phyloP scores from a whole-genome alignment of 1,140 invertebrate species.

The Cheumatopsyche charites region DNA sequence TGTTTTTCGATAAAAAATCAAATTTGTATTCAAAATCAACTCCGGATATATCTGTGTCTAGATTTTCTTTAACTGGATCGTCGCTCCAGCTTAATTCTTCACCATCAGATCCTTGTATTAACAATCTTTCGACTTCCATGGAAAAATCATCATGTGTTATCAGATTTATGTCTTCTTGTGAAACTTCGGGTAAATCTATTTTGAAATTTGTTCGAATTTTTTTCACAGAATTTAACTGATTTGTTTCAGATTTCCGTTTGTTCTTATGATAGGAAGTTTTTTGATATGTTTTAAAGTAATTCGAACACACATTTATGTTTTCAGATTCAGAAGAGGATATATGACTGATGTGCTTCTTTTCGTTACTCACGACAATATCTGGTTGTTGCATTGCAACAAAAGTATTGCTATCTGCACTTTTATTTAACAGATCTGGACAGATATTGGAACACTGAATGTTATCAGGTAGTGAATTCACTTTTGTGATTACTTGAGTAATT shows the following conservation, averaged over 20 bases:
- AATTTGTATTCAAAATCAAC: not conserved
- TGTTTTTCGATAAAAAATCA: constrained; percentile 44
- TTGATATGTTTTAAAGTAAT: constrained; percentile 21
- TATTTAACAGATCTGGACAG: constrained; percentile 31
- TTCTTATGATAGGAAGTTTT: constrained; percentile 10
- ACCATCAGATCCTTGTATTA: constrained; percentile 12
- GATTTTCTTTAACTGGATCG: constrained; percentile 23
- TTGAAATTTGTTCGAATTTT: not conserved
- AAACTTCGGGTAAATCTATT: constrained; percentile 31
- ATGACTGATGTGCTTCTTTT: not conserved
- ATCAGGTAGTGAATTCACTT: not conserved
- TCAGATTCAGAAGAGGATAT: too few species aligned
- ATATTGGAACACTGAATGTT: not conserved
- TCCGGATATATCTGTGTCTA: not conserved
- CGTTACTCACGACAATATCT: constrained; percentile 4
- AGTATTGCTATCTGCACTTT: constrained; percentile 9
- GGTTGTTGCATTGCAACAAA: constrained; percentile 10
- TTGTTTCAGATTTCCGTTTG: constrained; percentile 21
- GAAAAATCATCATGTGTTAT: constrained; percentile 4
- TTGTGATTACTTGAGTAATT: not conserved
- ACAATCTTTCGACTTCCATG: constrained; percentile 8
- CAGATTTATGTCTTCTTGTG: not conserved
- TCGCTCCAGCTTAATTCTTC: constrained; percentile 15
- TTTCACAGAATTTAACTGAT: not conserved
- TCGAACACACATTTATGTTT: not conserved